These are phyloP conservation scores for Eretmocerus hayati DNA, from an alignment of 2,888 invertebrate species.

Conservation along the genomic window DNA sequence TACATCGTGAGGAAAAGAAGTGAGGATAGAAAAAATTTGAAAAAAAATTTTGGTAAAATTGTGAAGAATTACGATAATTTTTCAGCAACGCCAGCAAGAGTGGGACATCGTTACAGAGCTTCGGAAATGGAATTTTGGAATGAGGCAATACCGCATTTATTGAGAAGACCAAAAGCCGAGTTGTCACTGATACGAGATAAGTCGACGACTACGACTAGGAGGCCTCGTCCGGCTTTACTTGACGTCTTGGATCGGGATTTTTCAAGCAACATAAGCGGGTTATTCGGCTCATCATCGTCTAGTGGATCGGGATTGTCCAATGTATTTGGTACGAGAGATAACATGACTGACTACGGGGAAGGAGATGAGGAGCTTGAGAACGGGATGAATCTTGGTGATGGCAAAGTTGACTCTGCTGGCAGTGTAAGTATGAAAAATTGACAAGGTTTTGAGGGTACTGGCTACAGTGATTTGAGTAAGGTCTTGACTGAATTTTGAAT, in stretches of 20 bases:
- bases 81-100: constrained; percentile 68
- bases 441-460: too few relatives aligned
- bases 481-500: too few relatives aligned
- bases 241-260: constrained; percentile 34
- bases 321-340: neutral
- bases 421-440: constrained; percentile 6
- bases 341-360: neutral
- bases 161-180: constrained; percentile 47
- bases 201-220: constrained; percentile 13
- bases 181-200: constrained; percentile 3
- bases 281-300: neutral
- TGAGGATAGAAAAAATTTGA: too few relatives aligned
- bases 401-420: constrained; percentile 3
- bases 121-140: constrained; percentile 81
- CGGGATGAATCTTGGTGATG: constrained; percentile 8
- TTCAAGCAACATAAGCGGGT: constrained; percentile 26
- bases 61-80: too few relatives aligned
- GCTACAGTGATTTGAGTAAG: too few relatives aligned
- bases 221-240: constrained; percentile 34
- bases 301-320: constrained; percentile 1
- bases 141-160: constrained; percentile 67
- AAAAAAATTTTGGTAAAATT: too few relatives aligned
- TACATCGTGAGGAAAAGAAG: neutral
- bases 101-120: constrained; percentile 68
- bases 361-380: neutral